phyloP scores from a whole-genome alignment of 1,140 invertebrate genomes.

The Aporrectodea caliginosa region DNA sequence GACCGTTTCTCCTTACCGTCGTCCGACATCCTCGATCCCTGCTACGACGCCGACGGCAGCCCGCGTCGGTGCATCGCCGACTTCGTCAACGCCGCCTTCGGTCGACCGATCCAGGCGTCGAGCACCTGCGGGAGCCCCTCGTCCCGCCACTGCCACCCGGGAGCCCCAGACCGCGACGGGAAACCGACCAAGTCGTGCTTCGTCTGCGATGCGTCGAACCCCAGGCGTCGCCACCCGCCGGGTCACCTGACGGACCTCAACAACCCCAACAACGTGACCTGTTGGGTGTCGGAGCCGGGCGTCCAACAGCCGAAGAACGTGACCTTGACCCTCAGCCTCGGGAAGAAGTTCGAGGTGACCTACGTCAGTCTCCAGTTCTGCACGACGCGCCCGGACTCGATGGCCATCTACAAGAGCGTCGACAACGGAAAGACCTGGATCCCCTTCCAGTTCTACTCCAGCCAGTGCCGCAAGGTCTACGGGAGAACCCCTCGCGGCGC shows the following conservation, averaged over 20 bases:
- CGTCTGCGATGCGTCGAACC: conserved; percentile 78
- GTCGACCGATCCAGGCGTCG: conserved; percentile 75
- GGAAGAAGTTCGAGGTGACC: conserved; percentile 96
- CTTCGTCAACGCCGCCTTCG: conserved; percentile 96
- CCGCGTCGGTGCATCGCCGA: conserved; percentile 66
- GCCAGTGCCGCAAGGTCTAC: conserved; percentile 53
- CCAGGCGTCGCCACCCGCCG: conserved; percentile 71
- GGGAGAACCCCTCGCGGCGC: conserved; percentile 41
- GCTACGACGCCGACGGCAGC: conserved; percentile 70
- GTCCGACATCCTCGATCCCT: conserved; percentile 77
- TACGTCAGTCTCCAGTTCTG: conserved; percentile 95
- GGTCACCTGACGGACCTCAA: conserved; percentile 87
- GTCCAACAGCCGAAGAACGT: conserved; percentile 49
- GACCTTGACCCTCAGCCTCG: conserved; percentile 47
- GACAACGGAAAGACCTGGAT: conserved; percentile 54
- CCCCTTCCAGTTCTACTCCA: conserved; percentile 55
- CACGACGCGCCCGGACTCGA: conserved; percentile 84
- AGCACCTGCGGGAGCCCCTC: conserved; percentile 76
- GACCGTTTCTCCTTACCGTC: no score
- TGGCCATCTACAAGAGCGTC: conserved; percentile 87
- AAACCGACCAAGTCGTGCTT: conserved; percentile 67
- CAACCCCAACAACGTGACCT: conserved; percentile 76
- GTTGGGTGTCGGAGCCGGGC: conserved; percentile 76
- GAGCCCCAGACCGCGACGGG: conserved; percentile 40
- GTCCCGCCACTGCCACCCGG: conserved; percentile 37